Percentiles rank a stretch among this genome's conserved stretches.
Evolutionary conservation across 2,797 vertebrate species (phyloP).

Genomic region (Loris lydekkerianus): DNA sequence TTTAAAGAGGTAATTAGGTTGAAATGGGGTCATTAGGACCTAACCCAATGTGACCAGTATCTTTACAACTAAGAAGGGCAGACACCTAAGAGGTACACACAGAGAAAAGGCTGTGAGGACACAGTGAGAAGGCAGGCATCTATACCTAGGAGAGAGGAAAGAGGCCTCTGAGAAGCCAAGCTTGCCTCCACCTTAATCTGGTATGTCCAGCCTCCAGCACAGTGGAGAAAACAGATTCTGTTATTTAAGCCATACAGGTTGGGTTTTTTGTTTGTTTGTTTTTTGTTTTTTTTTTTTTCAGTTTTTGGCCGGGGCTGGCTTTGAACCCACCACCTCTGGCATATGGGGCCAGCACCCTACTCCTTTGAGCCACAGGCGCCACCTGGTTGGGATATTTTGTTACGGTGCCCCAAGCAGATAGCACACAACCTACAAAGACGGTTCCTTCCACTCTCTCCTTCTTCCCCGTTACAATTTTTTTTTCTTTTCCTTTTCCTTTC

Average conservation of each 20-base stretch:
- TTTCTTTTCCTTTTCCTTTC: neutral
- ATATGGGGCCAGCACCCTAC: no score
- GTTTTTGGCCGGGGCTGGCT: no score
- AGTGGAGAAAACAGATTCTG: neutral
- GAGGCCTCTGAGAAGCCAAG: neutral
- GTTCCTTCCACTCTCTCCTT: neutral
- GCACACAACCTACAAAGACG: neutral
- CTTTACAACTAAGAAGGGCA: neutral
- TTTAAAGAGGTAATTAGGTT: neutral
- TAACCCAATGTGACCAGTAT: neutral
- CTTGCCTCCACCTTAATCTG: neutral
- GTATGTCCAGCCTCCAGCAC: neutral
- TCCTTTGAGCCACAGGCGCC: no score
- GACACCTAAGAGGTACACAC: neutral
- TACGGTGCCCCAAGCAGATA: neutral
- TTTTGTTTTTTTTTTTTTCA: no score
- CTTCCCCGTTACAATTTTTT: neutral
- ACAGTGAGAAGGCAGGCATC: neutral
- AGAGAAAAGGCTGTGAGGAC: neutral
- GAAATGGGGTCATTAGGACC: neutral
- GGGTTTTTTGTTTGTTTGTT: no score
- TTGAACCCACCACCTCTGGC: no score
- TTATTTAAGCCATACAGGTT: neutral
- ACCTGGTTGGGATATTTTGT: neutral
- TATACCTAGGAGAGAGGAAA: neutral